Conservation (phyloP, 2,888 invertebrate species). For the Trissolcus japonicus region DNA sequence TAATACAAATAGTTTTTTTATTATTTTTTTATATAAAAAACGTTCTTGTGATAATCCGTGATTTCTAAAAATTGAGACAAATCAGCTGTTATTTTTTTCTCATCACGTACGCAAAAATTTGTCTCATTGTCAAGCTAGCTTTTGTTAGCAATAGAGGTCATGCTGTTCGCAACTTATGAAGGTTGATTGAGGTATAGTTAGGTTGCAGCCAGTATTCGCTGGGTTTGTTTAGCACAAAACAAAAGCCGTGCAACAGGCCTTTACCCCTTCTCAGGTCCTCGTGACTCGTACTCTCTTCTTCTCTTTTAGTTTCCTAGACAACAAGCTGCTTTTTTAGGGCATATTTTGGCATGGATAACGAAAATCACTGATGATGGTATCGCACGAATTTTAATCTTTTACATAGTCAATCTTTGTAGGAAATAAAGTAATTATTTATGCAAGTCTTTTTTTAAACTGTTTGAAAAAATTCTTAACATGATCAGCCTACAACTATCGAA, state of each 20-base stretch:
- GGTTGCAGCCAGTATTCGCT: conserved; percentile 28
- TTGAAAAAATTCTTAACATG: too few species aligned
- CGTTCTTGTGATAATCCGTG: background rate
- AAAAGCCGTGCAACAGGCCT: conserved; percentile 53
- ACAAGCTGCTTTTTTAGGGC: conserved; percentile 16
- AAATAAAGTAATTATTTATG: too few species aligned
- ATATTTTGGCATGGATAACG: conserved; percentile 42
- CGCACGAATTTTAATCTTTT: conserved; percentile 42
- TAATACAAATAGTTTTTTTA: too few species aligned
- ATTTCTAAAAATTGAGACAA: conserved; percentile 12
- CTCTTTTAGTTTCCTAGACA: background rate
- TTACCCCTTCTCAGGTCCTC: conserved; percentile 16
- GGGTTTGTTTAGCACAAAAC: conserved; percentile 48
- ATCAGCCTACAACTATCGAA: too few species aligned
- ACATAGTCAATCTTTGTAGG: conserved; percentile 27
- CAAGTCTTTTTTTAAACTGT: too few species aligned
- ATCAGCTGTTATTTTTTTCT: conserved; percentile 9
- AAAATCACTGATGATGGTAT: conserved; percentile 33
- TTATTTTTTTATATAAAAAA: too few species aligned
- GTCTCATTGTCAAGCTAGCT: conserved; percentile 15
- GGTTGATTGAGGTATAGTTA: conserved; percentile 40
- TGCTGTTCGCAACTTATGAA: conserved; percentile 30
- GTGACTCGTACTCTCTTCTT: conserved; percentile 8
- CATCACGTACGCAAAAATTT: conserved; percentile 14
- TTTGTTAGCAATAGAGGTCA: conserved; percentile 42